These are phyloP conservation scores for Lithobates pipiens DNA, from an alignment of 2,797 vertebrate genomes.

Conservation along the genomic window DNA sequence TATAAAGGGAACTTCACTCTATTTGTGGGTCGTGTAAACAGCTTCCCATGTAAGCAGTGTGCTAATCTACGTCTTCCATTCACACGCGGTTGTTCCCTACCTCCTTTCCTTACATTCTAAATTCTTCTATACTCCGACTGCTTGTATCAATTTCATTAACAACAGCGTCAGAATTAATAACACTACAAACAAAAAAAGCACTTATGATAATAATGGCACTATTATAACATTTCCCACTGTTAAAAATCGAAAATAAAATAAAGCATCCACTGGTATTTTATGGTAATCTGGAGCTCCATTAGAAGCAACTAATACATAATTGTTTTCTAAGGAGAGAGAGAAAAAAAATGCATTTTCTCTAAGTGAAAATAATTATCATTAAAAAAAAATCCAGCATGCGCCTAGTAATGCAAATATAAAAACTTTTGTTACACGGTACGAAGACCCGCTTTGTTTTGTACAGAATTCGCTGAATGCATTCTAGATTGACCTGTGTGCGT, in stretches of 20 bases:
- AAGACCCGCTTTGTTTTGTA: slow-evolving; percentile 21
- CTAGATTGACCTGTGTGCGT: slow-evolving; percentile 27
- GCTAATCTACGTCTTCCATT: background rate
- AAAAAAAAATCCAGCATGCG: slow-evolving; percentile 2
- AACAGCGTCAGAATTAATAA: slow-evolving; percentile 29
- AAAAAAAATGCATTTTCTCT: slow-evolving; percentile 19
- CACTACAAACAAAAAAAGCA: slow-evolving; percentile 12
- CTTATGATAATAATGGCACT: slow-evolving; percentile 43
- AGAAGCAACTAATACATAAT: slow-evolving; percentile 39
- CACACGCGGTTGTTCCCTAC: background rate
- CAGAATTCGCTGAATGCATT: background rate
- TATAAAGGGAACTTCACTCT: background rate
- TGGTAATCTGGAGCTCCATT: slow-evolving; percentile 44
- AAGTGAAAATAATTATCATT: slow-evolving; percentile 55
- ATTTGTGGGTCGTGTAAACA: background rate
- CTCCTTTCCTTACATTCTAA: background rate
- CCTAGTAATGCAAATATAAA: slow-evolving; percentile 31
- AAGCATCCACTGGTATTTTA: slow-evolving; percentile 38
- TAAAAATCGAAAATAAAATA: slow-evolving; percentile 44
- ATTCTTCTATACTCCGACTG: background rate
- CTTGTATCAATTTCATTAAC: slow-evolving; percentile 49
- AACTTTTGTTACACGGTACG: slow-evolving; percentile 31
- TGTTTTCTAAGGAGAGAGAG: slow-evolving; percentile 26
- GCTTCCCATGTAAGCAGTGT: background rate
- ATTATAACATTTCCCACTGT: slow-evolving; percentile 37